Conservation (phyloP, 1,140 invertebrate genomes). For the Drosophila pandora region DNA sequence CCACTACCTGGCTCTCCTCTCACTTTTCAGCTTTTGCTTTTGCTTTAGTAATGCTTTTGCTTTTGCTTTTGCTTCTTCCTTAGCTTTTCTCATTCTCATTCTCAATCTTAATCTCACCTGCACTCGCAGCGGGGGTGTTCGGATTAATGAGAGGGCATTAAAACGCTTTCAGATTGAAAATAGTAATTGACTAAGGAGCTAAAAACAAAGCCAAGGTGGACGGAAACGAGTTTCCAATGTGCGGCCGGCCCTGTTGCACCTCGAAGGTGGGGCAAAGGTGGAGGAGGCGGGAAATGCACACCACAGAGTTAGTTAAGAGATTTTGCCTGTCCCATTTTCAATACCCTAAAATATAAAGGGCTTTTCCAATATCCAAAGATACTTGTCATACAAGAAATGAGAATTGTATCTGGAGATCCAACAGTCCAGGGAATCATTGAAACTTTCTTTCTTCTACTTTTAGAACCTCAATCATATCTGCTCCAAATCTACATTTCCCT, state of each 20-base stretch:
- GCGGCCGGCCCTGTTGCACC: conserved; percentile 45
- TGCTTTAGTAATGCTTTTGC: neutral
- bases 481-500: too few species aligned
- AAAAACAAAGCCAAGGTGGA: conserved; percentile 77
- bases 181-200: conserved; percentile 67
- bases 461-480: too few species aligned
- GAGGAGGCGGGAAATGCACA: conserved; percentile 16
- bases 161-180: conserved; percentile 64
- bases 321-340: conserved; percentile 24
- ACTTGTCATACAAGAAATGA: neutral
- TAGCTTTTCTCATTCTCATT: conserved; percentile 14
- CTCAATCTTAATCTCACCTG: conserved; percentile 18
- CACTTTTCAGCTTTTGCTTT: conserved; percentile 46
- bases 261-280: neutral
- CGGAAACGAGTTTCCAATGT: conserved; percentile 68
- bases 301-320: conserved; percentile 14
- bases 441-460: too few species aligned
- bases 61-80: conserved; percentile 20
- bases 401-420: neutral
- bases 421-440: neutral
- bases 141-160: conserved; percentile 14
- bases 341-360: conserved; percentile 21
- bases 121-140: conserved; percentile 30
- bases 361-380: neutral
- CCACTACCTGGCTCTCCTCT: conserved; percentile 52